phyloP scores from a whole-genome alignment of 2,888 invertebrate genomes.

The Copidosoma aretas region DNA sequence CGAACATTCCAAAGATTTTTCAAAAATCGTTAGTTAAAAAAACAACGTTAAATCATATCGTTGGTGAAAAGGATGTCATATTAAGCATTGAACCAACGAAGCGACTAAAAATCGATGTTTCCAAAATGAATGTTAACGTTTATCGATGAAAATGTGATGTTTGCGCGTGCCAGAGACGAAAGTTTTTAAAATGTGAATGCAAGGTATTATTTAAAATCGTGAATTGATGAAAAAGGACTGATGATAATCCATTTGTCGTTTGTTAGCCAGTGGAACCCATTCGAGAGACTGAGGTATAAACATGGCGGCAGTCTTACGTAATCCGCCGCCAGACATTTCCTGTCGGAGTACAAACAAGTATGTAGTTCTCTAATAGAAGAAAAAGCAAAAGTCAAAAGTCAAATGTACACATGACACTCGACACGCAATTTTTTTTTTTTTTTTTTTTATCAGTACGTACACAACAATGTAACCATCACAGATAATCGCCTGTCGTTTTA shows the following conservation, averaged over 20 bases:
- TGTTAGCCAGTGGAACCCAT: constrained; percentile 77
- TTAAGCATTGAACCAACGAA: constrained; percentile 35
- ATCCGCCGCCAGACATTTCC: constrained; percentile 65
- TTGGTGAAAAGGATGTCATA: constrained; percentile 12
- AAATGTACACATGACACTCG: constrained; percentile 26
- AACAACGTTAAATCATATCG: neutral
- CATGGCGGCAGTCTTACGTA: constrained; percentile 65
- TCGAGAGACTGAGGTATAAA: constrained; percentile 78
- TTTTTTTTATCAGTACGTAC: constrained; percentile 8
- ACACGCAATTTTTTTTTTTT: constrained; percentile 19
- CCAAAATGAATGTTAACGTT: constrained; percentile 13
- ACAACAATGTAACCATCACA: constrained; percentile 34
- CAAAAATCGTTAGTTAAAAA: neutral
- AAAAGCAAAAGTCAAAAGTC: constrained; percentile 24
- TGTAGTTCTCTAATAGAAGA: constrained; percentile 63
- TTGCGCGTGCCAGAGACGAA: constrained; percentile 18
- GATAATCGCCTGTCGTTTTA: constrained; percentile 58
- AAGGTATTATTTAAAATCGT: constrained; percentile 36
- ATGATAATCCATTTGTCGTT: constrained; percentile 54
- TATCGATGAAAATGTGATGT: constrained; percentile 24
- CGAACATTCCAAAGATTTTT: constrained; percentile 7
- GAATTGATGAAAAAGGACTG: constrained; percentile 30
- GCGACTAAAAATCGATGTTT: constrained; percentile 37
- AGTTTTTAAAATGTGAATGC: constrained; percentile 38
- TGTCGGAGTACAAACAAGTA: constrained; percentile 70